Base-by-base conservation (phyloP, 2,888 invertebrate species). In the Agriotes lineatus region DNA sequence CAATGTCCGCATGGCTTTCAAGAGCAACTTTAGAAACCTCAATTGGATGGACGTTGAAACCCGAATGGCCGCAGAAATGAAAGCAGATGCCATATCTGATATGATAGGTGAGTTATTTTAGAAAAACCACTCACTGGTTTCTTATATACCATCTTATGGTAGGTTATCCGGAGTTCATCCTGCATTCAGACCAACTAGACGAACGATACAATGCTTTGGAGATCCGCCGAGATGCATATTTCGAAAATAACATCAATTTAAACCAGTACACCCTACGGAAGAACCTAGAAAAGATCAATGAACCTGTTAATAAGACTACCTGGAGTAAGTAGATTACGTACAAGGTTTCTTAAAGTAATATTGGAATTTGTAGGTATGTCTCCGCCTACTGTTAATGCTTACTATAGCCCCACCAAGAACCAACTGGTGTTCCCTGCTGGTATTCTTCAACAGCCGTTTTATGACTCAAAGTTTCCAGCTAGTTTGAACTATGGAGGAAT, bases 361-460 rank as follows among this genome's bases (percentile, higher is more conserved):
- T 7, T 14, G 9, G 5, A 63, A 30, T 19, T 16, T 45, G 10
- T n/a, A 92, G 90, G 90, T 59, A 96, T 97, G 96, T 91, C 96
- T 0, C 94, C 97, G 4, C 93, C 95, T n/a, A 94, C 95, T 0
- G 95, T 97, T 0, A 97, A 97, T 82, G 97, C 97, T 0, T 97
- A 97, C 83, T 97, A 97, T 84, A 96, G 96, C 0, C 96, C 97
- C 0, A 96, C 96, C 0, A 95, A 96, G 83, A 97, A 97, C 83
- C 95, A 96, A 80, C 96, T 96, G 81, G 98, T 97, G 0, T 98
- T 99, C 81, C 98, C 99, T 0, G 98, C 97, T 1, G 98, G 97
- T 0, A 97, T 99, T 50, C 87, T 99, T 0, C 98, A 99, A 81
- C 89, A 93, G 61, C 97, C 98, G 0, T 98, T 99, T 84, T 99